Base-by-base conservation (phyloP, 1,140 invertebrate genomes). In the Drosophila willistoni region DNA sequence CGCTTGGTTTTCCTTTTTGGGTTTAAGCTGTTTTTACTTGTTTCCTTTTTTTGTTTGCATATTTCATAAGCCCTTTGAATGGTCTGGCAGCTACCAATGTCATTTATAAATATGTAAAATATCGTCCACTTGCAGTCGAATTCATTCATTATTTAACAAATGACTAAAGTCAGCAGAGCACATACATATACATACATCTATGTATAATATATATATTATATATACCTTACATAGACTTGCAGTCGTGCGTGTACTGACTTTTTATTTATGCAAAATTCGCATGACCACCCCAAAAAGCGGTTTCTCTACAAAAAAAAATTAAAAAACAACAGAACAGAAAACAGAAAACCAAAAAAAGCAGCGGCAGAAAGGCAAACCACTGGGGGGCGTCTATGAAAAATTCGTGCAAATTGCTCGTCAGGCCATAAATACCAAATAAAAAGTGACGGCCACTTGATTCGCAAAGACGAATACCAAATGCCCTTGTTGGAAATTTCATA, bases 191-290 rank as follows among this genome's bases (percentile, higher is more conserved):
- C 9, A 51, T 9, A 47, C 17, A 2, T 25, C 0, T 29, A 25
- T 25, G 25, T 25, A 47, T 0, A 47, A 14, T 2, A 10, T 47
- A 19, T 12, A 22, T 51, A 22, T 19, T 47, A 22, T 22, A 51
- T 51, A 51, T 10, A 47, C 12, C 41, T 47, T 51, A 56, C 42
- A 70, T 60, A 61, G 51, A 75, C 22, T 47, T 57, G 22, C 51
- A 77, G 34, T 67, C 34, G 75, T 71, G 74, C 69, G 76, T 78
- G 76, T 61, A 41, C 25, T 19, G 56, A 19, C 39, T 57, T 68
- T 66, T 75, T 68, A 68, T 85, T 85, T 76, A 76, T 76, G 77
- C 75, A 70, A 85, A 85, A 70, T 85, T 81, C 65, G 69, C 67
- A 75, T 70, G 74, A 65, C 71, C 77, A 70, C 66, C 63, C 22